Base-by-base conservation (phyloP, 2,113 vertebrate species). In the Scolopax mira region DNA sequence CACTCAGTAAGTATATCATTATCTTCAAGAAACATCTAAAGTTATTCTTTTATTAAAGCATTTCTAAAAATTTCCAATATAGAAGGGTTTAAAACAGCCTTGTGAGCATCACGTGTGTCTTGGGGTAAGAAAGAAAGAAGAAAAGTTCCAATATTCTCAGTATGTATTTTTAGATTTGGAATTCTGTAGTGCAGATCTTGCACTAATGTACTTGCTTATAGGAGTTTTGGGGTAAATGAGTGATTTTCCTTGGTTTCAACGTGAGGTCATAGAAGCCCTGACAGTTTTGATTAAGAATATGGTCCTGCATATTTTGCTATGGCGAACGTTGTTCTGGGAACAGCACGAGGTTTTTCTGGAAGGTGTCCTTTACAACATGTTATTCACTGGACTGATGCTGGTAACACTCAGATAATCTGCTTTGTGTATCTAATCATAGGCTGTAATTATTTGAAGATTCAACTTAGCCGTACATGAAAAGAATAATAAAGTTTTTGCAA, bases 11-110 rank as follows among this genome's bases (percentile, higher is more conserved):
- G 89, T 90, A 81, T 95, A 96, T 96, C 79, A 92, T 64, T 79
- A 87, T 97, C 72, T 75, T 93, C 66, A 66, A 85, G 82, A 93
- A 90, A 80, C 75, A 86, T 18, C 96, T 85, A 1, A 84, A 81
- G 37, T 85, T 93, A 66, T 92, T 96, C 58, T 90, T 97, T 96
- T 95, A 88, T 95, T 85, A 95, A 88, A 95, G 82, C 31, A 44
- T 91, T 97, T 95, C 77, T 91, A 79, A 94, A 91, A 52, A 46
- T 61, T 92, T 95, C 62, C 42, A 52, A 74, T 69, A 77, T 35
- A 62, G 78, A 54, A 74, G 88, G 23, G 54, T 94, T 91, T 90
- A 58, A 74, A 88, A 57, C 44, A 75, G 33, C 72, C 48, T 48
- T 81, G 44, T 78, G 62, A 88, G 35, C 25, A 85, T 46, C 33